A percentile compares a stretch with the other conserved stretches of the same genome.
phyloP scores from a whole-genome alignment of 2,888 invertebrate species.

The Pterostichus niger region DNA sequence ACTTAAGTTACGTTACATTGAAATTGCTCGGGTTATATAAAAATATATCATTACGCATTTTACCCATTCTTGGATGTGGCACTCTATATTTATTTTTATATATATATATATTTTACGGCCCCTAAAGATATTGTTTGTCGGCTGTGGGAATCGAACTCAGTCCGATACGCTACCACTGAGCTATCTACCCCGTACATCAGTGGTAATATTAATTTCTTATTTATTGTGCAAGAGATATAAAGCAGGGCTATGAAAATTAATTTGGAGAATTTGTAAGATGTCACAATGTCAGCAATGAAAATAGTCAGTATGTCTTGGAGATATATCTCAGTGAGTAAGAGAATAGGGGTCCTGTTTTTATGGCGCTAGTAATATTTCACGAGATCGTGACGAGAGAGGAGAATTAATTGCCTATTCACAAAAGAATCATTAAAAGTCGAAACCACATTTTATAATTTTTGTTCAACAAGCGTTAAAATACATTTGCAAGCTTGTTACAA shows the following conservation, averaged over 20 bases:
- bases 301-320: conserved; percentile 27
- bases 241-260: conserved; percentile 32
- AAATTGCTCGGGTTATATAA: too few species aligned
- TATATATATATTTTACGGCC: too few species aligned
- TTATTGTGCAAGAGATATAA: neutral
- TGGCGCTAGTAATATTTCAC: conserved; percentile 10
- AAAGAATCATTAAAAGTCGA: conserved; percentile 24
- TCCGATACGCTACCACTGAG: too few species aligned
- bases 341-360: conserved; percentile 36
- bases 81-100: too few species aligned
- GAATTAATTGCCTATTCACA: conserved; percentile 9
- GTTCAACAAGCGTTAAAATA: conserved; percentile 59
- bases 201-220: neutral
- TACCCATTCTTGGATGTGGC: too few species aligned
- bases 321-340: conserved; percentile 26
- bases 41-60: too few species aligned
- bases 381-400: conserved; percentile 2
- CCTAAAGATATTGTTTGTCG: too few species aligned
- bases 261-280: conserved; percentile 28
- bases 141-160: too few species aligned
- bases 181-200: too few species aligned
- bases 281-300: conserved; percentile 36
- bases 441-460: conserved; percentile 45
- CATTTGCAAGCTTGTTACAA: conserved; percentile 45
- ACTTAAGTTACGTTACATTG: too few species aligned